Conservation (phyloP, 2,797 vertebrate species). For the Bufotes viridis region DNA sequence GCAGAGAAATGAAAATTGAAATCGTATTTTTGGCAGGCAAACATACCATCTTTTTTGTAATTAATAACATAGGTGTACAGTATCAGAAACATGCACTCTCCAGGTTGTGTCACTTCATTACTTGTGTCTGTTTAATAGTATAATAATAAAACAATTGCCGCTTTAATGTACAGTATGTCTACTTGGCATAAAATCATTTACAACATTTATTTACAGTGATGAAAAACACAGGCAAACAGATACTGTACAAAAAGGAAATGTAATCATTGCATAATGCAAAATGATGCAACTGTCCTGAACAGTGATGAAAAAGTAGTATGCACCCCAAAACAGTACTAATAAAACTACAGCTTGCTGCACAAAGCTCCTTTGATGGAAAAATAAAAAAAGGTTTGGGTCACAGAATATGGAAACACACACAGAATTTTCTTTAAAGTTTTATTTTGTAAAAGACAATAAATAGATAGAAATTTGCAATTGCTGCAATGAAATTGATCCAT, state of each 20-base stretch:
- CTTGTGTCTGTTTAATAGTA: not conserved
- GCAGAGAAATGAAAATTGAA: conserved; percentile 25
- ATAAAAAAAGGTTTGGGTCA: too few species aligned
- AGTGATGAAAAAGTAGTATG: too few species aligned
- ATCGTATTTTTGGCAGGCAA: conserved; percentile 46
- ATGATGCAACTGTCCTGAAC: not conserved
- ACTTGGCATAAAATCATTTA: not conserved
- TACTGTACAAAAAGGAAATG: not conserved
- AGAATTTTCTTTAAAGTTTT: too few species aligned
- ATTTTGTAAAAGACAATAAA: too few species aligned
- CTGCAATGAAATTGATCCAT: too few species aligned
- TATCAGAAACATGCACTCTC: not conserved
- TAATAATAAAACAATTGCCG: not conserved
- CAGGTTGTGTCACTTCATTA: conserved; percentile 7
- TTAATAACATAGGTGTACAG: conserved; percentile 28
- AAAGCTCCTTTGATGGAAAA: too few species aligned
- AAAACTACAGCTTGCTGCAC: too few species aligned
- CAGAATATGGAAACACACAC: too few species aligned
- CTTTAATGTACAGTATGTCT: not conserved
- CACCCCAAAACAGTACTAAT: too few species aligned
- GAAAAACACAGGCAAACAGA: not conserved
- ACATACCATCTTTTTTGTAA: conserved; percentile 26
- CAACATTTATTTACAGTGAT: not conserved
- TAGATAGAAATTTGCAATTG: too few species aligned
- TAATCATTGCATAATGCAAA: not conserved